Percentiles rank a stretch among this genome's conserved stretches.
Evolutionary conservation across 2,888 invertebrate species (phyloP).

Genomic region (Pollenia amentaria): DNA sequence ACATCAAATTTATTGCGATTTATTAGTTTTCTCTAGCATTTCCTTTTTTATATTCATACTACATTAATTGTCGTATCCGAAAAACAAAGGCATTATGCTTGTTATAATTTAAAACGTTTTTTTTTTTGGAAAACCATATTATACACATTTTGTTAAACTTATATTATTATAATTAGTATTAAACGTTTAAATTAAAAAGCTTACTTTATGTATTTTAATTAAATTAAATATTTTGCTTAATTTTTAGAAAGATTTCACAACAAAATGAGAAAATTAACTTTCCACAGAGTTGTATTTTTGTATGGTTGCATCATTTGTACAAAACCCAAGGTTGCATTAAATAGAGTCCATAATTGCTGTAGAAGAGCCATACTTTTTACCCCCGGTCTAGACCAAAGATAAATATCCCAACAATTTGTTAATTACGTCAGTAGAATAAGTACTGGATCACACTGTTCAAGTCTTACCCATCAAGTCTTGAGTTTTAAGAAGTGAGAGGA

Average conservation of each 20-base stretch:
- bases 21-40: slow-evolving; percentile 26
- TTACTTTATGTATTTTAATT: slow-evolving; percentile 53
- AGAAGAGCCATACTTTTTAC: no score
- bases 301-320: neutral
- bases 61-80: slow-evolving; percentile 34
- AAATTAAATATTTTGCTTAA: slow-evolving; percentile 34
- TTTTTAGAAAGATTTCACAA: slow-evolving; percentile 62
- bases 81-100: slow-evolving; percentile 58
- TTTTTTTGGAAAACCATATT: neutral
- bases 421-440: no score
- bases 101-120: neutral
- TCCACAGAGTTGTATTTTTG: slow-evolving; percentile 52
- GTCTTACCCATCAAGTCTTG: no score
- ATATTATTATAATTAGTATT: neutral
- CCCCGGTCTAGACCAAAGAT: no score
- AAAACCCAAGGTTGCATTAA: neutral
- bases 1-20: slow-evolving; percentile 56
- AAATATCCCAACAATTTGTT: no score
- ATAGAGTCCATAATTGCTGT: no score
- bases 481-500: no score
- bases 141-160: neutral
- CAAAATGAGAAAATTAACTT: slow-evolving; percentile 62
- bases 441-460: no score
- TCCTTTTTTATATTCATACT: slow-evolving; percentile 27
- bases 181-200: slow-evolving; percentile 11